These are phyloP conservation scores for Orientallactaga sibirica DNA, from an alignment of 2,797 vertebrate species.

Conservation along the genomic window DNA sequence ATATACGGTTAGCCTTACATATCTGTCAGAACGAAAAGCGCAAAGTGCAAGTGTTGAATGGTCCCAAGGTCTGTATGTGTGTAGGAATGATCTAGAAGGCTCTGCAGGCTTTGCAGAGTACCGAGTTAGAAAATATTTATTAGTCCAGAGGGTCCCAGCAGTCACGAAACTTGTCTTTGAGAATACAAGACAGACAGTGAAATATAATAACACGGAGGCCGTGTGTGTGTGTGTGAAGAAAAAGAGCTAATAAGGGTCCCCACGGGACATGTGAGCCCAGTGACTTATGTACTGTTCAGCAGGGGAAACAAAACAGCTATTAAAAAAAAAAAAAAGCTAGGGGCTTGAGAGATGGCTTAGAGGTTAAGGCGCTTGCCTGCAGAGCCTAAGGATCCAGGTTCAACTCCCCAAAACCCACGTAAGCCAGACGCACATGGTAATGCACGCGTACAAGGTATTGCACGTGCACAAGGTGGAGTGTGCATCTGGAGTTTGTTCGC, in stretches of 20 bases:
- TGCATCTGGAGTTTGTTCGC: too few species aligned
- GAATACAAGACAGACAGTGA: not conserved
- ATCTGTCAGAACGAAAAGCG: not conserved
- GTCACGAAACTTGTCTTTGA: not conserved
- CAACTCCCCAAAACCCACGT: too few species aligned
- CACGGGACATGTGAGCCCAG: rapidly evolving
- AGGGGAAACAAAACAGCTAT: not conserved
- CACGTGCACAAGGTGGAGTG: too few species aligned
- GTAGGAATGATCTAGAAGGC: not conserved
- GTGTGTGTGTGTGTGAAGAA: not conserved
- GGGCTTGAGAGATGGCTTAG: too few species aligned
- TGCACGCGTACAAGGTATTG: too few species aligned
- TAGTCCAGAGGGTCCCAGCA: not conserved
- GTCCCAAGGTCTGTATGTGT: not conserved
- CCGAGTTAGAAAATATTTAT: not conserved
- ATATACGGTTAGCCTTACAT: not conserved
- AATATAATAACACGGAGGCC: not conserved
- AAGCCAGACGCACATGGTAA: too few species aligned
- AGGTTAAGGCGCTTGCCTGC: too few species aligned
- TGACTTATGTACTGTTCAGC: not conserved
- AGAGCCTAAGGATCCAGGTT: too few species aligned
- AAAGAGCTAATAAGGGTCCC: not conserved
- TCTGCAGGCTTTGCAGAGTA: not conserved
- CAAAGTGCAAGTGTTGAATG: too few species aligned
- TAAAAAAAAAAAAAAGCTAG: too few species aligned